phyloP scores from a whole-genome alignment of 2,888 invertebrate genomes.

The Sinodicranocentrus sp. region DNA sequence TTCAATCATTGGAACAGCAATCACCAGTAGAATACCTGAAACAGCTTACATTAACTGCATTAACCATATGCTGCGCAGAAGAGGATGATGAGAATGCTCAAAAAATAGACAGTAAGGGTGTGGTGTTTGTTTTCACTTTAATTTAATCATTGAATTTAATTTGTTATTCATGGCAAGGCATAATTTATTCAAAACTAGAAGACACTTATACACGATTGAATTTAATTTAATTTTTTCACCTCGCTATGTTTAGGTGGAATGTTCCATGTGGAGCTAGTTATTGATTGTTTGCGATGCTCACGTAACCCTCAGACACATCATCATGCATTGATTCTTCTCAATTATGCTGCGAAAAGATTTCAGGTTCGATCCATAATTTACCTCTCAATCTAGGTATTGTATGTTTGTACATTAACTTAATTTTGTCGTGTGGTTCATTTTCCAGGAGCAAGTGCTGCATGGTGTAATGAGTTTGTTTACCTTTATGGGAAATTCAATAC shows the following conservation, averaged over 20 bases:
- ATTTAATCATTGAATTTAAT: too few relatives aligned
- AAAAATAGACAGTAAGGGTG: slow-evolving; percentile 78
- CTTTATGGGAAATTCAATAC: slow-evolving; percentile 96
- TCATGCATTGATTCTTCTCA: slow-evolving; percentile 91
- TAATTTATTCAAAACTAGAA: too few relatives aligned
- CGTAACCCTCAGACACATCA: slow-evolving; percentile 97
- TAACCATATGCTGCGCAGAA: slow-evolving; percentile 85
- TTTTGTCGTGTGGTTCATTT: slow-evolving; percentile 9
- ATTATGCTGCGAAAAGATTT: slow-evolving; percentile 87
- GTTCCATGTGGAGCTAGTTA: slow-evolving; percentile 87
- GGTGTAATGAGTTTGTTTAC: slow-evolving; percentile 98
- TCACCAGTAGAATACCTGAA: slow-evolving; percentile 91
- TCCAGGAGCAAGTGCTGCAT: slow-evolving; percentile 87
- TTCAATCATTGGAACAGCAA: slow-evolving; percentile 90
- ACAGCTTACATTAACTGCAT: slow-evolving; percentile 88
- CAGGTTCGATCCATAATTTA: slow-evolving; percentile 80
- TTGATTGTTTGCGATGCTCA: slow-evolving; percentile 93
- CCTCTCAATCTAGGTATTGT: neutral
- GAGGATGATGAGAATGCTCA: slow-evolving; percentile 79
- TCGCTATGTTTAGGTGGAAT: slow-evolving; percentile 48
- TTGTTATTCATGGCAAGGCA: too few relatives aligned
- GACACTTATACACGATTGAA: too few relatives aligned
- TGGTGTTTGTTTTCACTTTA: neutral
- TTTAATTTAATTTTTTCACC: slow-evolving; percentile 53
- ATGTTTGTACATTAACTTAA: neutral